Evolutionary conservation across 2,113 vertebrate genomes (phyloP).

Genomic region (Crotalus horridus): DNA sequence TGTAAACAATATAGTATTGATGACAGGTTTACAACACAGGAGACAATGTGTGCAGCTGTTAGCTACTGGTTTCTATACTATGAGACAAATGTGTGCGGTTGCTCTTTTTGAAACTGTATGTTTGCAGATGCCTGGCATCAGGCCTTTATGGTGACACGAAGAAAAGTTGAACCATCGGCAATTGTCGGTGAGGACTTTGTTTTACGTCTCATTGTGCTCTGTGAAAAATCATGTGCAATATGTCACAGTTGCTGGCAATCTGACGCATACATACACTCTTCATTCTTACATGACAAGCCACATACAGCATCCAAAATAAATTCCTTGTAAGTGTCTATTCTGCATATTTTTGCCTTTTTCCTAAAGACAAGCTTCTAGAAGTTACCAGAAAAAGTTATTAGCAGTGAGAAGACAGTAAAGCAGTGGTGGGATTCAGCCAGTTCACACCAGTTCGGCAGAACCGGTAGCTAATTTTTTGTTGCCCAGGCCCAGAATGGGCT

Average conservation of each 20-base stretch:
- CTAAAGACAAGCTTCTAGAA: neutral
- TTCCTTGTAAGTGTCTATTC: neutral
- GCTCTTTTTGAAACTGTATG: neutral
- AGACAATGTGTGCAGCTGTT: constrained; percentile 70
- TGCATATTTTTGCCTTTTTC: neutral
- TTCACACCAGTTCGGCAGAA: no score
- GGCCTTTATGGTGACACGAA: neutral
- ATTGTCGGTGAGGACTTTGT: neutral
- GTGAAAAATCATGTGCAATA: rapidly evolving
- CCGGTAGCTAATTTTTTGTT: no score
- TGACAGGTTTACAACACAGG: constrained; percentile 73
- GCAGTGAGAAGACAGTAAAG: neutral
- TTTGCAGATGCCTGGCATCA: constrained; percentile 42
- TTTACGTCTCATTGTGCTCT: neutral
- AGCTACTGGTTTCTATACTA: constrained; percentile 53
- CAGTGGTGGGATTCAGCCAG: no score
- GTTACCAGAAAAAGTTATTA: neutral
- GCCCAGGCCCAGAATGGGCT: no score
- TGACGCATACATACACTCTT: neutral
- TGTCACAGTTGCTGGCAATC: neutral
- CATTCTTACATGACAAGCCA: neutral
- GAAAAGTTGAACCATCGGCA: rapidly evolving
- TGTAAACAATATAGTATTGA: constrained; percentile 67
- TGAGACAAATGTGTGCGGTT: constrained; percentile 60
- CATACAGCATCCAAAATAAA: neutral